A percentile compares a stretch with the other conserved stretches of the same genome.
Conservation (phyloP, 2,888 invertebrate species). For the Oscheius myriophilus region DNA sequence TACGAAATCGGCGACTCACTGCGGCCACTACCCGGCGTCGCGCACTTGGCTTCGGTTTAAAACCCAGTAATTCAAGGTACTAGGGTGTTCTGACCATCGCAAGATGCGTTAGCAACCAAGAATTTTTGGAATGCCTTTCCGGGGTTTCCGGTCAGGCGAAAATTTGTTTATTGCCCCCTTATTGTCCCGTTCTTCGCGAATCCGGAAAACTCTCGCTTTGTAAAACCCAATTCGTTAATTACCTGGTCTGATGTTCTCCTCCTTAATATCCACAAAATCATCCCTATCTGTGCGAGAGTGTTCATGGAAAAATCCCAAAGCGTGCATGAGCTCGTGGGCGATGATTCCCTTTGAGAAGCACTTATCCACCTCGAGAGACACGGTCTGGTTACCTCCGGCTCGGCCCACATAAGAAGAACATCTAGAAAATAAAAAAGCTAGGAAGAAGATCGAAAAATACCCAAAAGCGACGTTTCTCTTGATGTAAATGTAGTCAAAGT, state of each 20-base stretch:
- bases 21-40: no score
- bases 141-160: no score
- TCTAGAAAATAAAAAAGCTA: constrained; percentile 67
- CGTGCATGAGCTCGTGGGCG: constrained; percentile 83
- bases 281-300: constrained; percentile 84
- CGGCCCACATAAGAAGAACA: constrained; percentile 84
- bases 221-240: constrained; percentile 23
- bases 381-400: constrained; percentile 81
- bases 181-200: no score
- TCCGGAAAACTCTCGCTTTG: no score
- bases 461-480: constrained; percentile 74
- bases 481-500: constrained; percentile 76
- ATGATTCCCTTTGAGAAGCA: constrained; percentile 76
- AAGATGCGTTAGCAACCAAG: no score
- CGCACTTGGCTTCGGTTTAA: no score
- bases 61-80: no score
- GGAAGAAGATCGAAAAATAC: constrained; percentile 30
- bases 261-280: constrained; percentile 80
- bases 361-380: constrained; percentile 76
- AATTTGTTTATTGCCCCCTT: no score
- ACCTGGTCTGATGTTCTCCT: constrained; percentile 80
- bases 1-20: no score
- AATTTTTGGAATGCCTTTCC: no score
- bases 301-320: constrained; percentile 84
- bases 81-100: no score